A percentile compares a stretch with the other conserved stretches of the same genome.
Evolutionary conservation across 37 sponge, comb jelly and placozoan species (phyloP).

Genomic region (Beroe forskalii): DNA sequence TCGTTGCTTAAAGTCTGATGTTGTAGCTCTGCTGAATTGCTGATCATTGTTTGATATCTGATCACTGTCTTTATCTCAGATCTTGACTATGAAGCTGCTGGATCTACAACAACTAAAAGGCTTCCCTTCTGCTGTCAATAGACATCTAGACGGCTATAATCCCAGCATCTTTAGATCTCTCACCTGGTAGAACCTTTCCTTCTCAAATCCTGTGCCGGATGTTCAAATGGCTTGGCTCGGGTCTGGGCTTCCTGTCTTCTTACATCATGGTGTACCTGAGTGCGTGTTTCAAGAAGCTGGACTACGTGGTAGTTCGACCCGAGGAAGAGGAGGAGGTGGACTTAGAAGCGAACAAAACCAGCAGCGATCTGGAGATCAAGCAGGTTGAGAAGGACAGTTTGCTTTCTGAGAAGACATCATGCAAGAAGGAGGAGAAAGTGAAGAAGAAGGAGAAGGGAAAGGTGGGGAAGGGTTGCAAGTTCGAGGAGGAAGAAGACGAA

Average conservation of each 20-base stretch:
- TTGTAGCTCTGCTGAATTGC: too few species aligned
- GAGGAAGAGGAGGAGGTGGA: neutral
- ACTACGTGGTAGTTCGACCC: neutral
- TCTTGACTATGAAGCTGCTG: too few species aligned
- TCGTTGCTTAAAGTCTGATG: too few species aligned
- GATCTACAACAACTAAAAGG: too few species aligned
- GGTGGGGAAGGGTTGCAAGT: neutral
- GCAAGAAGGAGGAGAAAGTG: neutral
- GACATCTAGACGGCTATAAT: too few species aligned
- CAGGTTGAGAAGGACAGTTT: neutral
- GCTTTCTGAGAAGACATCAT: neutral
- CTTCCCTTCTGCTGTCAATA: too few species aligned
- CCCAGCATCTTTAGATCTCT: too few species aligned
- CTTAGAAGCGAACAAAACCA: slow-evolving; percentile 5
- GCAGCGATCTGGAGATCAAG: too few species aligned
- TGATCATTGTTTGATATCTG: too few species aligned
- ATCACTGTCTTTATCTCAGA: too few species aligned
- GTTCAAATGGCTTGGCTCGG: neutral
- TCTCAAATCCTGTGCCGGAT: too few species aligned
- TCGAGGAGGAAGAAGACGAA: neutral
- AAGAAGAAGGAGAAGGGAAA: neutral
- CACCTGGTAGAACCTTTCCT: too few species aligned
- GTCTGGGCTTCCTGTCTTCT: neutral
- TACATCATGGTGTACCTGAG: neutral
- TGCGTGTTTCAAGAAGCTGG: neutral